phyloP scores from a whole-genome alignment of 2,797 vertebrate genomes.

The Mormyrus hasselquistii region DNA sequence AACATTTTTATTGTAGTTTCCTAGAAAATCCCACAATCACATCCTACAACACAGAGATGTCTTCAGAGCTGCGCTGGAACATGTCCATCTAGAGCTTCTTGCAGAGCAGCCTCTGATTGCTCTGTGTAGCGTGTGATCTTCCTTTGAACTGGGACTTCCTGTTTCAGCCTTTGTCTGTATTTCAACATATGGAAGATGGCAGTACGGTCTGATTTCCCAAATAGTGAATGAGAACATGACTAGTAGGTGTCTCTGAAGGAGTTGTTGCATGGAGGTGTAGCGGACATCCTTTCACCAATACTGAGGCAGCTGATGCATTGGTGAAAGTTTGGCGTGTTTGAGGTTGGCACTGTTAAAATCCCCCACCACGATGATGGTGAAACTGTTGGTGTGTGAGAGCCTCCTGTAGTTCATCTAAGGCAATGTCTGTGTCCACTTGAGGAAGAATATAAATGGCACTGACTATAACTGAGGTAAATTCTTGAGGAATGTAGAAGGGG shows the following conservation, averaged over 20 bases:
- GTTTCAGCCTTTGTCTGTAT: background rate
- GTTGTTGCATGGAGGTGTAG: background rate
- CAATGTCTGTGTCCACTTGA: background rate
- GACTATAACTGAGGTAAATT: background rate
- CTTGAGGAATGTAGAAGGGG: background rate
- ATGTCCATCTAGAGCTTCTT: background rate
- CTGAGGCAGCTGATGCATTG: background rate
- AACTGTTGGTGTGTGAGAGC: background rate
- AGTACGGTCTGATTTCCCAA: background rate
- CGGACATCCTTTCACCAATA: background rate
- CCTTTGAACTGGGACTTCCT: background rate
- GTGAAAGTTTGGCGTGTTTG: background rate
- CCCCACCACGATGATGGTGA: background rate
- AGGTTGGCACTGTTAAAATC: background rate
- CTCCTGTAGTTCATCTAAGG: background rate
- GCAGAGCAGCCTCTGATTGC: background rate
- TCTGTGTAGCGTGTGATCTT: background rate
- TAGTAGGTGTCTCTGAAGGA: background rate
- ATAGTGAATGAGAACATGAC: background rate
- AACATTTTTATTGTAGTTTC: background rate
- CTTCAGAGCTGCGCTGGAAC: background rate
- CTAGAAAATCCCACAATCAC: background rate
- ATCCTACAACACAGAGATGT: background rate
- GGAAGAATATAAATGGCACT: background rate
- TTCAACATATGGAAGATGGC: background rate